Evolutionary conservation across 1,140 invertebrate genomes (phyloP).

Genomic region (Formica exsecta): DNA sequence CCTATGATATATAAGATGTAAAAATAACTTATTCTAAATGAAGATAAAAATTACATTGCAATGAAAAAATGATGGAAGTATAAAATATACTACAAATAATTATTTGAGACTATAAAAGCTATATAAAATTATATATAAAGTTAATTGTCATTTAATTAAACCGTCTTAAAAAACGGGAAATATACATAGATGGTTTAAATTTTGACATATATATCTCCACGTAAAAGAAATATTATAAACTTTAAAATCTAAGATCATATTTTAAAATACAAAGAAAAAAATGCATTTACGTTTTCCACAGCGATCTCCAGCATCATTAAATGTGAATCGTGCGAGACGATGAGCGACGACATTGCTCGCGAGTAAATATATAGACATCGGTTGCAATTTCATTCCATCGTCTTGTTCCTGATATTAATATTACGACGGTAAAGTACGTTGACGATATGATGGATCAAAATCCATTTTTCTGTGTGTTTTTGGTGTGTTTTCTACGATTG

Average conservation of each 20-base stretch:
- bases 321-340: slow-evolving; percentile 74
- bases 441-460: neutral
- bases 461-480: slow-evolving; percentile 26
- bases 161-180: too few species aligned
- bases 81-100: too few species aligned
- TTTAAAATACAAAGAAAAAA: neutral
- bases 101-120: too few species aligned
- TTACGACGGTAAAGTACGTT: neutral
- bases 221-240: too few species aligned
- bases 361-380: neutral
- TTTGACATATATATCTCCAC: too few species aligned
- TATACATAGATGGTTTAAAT: too few species aligned
- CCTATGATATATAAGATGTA: too few species aligned
- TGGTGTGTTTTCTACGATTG: neutral
- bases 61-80: too few species aligned
- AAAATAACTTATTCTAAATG: too few species aligned
- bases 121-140: too few species aligned
- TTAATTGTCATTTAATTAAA: too few species aligned
- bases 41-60: too few species aligned
- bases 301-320: slow-evolving; percentile 81
- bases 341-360: slow-evolving; percentile 69
- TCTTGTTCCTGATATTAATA: neutral
- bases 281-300: slow-evolving; percentile 77
- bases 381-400: slow-evolving; percentile 2
- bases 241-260: neutral